Conservation (phyloP, 2,797 vertebrate genomes). For the Rhinogobio ventralis region DNA sequence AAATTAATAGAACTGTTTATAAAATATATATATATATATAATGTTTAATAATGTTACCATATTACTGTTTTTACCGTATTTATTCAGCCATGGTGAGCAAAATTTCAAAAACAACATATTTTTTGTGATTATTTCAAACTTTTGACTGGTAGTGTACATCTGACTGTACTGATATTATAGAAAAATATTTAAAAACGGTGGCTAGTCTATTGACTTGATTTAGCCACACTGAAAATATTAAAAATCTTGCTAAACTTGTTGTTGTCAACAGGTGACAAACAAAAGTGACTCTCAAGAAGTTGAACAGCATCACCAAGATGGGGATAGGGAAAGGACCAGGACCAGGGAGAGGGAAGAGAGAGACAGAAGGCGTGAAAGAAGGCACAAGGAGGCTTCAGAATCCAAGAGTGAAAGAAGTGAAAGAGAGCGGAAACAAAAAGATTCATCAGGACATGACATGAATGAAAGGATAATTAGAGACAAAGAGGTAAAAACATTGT, state of each 20-base stretch:
- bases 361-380: slow-evolving; percentile 62
- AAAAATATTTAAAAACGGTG: background rate
- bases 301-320: slow-evolving; percentile 57
- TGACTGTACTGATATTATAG: background rate
- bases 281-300: slow-evolving; percentile 57
- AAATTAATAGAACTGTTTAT: background rate
- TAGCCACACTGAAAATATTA: background rate
- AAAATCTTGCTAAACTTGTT: slow-evolving; percentile 22
- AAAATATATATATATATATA: background rate
- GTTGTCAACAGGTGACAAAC: slow-evolving; percentile 67
- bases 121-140: background rate
- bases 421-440: slow-evolving; percentile 59
- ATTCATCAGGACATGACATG: slow-evolving; percentile 46
- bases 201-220: background rate
- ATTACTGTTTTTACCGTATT: background rate
- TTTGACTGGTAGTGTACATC: background rate
- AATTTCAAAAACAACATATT: too few species aligned
- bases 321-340: slow-evolving; percentile 41
- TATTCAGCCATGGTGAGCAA: background rate
- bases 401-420: slow-evolving; percentile 54
- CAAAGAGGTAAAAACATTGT: slow-evolving; percentile 30
- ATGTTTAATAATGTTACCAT: background rate
- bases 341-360: slow-evolving; percentile 59
- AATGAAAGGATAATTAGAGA: slow-evolving; percentile 34
- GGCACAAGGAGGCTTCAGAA: slow-evolving; percentile 68